phyloP scores from a whole-genome alignment of 2,888 invertebrate genomes.

The Drosophila yooni region DNA sequence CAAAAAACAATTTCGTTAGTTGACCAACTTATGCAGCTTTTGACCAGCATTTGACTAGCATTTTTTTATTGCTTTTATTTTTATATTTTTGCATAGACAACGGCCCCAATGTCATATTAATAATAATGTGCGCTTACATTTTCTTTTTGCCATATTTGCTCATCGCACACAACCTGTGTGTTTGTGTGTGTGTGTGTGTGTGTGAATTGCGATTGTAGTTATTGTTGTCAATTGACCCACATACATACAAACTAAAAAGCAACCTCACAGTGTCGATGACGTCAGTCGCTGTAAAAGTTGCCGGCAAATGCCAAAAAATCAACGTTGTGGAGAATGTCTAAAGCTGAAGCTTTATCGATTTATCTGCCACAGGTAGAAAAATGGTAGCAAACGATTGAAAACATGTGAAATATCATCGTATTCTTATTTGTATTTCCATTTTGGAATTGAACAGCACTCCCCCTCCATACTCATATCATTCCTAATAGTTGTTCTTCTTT shows the following conservation, averaged over 20 bases:
- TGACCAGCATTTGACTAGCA: slow-evolving; percentile 19
- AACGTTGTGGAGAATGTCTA: slow-evolving; percentile 29
- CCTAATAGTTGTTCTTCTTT: slow-evolving; percentile 2
- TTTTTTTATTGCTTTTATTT: slow-evolving; percentile 35
- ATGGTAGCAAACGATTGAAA: slow-evolving; percentile 7
- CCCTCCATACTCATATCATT: not conserved
- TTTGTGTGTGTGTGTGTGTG: slow-evolving; percentile 25
- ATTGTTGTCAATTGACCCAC: slow-evolving; percentile 81
- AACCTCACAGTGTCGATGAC: slow-evolving; percentile 65
- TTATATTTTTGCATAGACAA: slow-evolving; percentile 35
- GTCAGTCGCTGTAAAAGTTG: slow-evolving; percentile 66
- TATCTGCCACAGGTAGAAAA: slow-evolving; percentile 57
- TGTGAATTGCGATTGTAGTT: slow-evolving; percentile 53
- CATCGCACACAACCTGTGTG: slow-evolving; percentile 42
- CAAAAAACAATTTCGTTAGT: slow-evolving; percentile 23
- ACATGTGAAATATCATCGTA: not conserved
- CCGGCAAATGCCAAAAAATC: slow-evolving; percentile 70
- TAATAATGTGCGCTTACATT: slow-evolving; percentile 70
- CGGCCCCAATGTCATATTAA: slow-evolving; percentile 73
- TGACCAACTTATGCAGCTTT: slow-evolving; percentile 34
- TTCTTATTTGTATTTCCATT: no score
- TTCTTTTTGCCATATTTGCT: slow-evolving; percentile 73
- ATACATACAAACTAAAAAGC: slow-evolving; percentile 45
- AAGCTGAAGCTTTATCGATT: slow-evolving; percentile 60
- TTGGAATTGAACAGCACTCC: not conserved